These are phyloP conservation scores for Tetanocera ferruginea DNA, from an alignment of 2,888 invertebrate genomes.

Conservation along the genomic window DNA sequence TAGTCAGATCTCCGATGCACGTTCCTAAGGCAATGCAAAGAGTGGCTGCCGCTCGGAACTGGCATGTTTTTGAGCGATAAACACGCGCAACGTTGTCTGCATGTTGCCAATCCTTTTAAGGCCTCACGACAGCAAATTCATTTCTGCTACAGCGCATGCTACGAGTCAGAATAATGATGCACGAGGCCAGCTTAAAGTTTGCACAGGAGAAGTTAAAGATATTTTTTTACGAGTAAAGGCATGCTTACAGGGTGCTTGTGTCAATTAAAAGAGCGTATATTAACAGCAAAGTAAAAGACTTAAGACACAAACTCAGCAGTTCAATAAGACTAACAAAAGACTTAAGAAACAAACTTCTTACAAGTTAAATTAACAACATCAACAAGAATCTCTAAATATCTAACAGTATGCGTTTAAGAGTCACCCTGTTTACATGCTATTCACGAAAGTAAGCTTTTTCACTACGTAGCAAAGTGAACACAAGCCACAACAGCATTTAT, in stretches of 20 bases:
- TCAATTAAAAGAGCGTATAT: not conserved
- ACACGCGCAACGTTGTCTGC: slow-evolving; percentile 32
- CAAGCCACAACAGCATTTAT: not conserved
- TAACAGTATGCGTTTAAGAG: not conserved
- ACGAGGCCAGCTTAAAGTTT: slow-evolving; percentile 16
- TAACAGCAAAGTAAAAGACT: slow-evolving; percentile 11
- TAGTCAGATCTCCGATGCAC: not conserved
- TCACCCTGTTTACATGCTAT: slow-evolving; percentile 15
- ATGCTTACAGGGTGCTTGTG: slow-evolving; percentile 23
- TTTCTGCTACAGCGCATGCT: slow-evolving; percentile 18
- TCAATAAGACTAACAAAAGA: not conserved
- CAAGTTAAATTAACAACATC: not conserved
- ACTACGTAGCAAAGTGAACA: not conserved
- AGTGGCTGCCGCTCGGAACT: slow-evolving; percentile 6
- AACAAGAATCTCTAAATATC: not conserved
- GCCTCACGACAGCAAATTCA: slow-evolving; percentile 17
- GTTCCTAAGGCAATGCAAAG: not conserved
- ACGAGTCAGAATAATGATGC: slow-evolving; percentile 30
- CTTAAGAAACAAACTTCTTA: not conserved
- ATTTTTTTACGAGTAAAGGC: not conserved
- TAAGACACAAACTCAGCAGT: not conserved
- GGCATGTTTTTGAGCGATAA: slow-evolving; percentile 11
- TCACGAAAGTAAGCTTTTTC: not conserved
- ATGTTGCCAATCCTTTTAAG: slow-evolving; percentile 23
- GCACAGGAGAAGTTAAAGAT: not conserved